Conservation (phyloP, 1,140 invertebrate species). For the Yoshiicerus persimilis region DNA sequence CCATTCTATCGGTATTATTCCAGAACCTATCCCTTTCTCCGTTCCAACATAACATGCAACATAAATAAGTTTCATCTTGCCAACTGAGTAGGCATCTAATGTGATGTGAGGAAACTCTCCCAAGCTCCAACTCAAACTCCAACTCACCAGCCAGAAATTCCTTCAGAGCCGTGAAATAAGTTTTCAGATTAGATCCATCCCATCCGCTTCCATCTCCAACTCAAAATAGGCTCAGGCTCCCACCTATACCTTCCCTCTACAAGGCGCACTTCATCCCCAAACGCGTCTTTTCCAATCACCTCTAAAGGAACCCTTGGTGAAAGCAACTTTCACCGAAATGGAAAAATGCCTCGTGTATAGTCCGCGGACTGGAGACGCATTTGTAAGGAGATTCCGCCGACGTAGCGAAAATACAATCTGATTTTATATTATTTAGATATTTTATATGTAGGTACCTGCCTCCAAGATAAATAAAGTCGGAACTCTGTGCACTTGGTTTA, state of each 20-base stretch:
- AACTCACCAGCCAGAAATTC: not conserved
- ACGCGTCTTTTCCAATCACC: not conserved
- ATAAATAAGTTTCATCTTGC: slow-evolving; percentile 4
- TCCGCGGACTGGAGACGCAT: not conserved
- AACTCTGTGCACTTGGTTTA: not conserved
- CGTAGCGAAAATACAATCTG: not conserved
- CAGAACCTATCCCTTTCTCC: not conserved
- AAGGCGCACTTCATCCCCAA: not conserved
- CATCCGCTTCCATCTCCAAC: not conserved
- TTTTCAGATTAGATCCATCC: not conserved
- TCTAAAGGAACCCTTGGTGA: too few species aligned
- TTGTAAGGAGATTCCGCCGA: not conserved
- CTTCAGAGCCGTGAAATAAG: not conserved
- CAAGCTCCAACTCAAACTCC: not conserved
- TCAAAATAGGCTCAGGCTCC: too few species aligned
- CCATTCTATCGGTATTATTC: not conserved
- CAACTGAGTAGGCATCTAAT: not conserved
- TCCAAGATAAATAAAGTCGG: not conserved
- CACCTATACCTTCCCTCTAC: not conserved
- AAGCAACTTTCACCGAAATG: not conserved
- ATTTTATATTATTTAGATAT: not conserved
- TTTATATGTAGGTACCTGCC: not conserved
- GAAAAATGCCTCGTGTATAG: too few species aligned
- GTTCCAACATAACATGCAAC: not conserved
- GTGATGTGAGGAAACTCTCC: not conserved